Conservation (phyloP, 2,797 vertebrate genomes). For the Martes flavigula region DNA sequence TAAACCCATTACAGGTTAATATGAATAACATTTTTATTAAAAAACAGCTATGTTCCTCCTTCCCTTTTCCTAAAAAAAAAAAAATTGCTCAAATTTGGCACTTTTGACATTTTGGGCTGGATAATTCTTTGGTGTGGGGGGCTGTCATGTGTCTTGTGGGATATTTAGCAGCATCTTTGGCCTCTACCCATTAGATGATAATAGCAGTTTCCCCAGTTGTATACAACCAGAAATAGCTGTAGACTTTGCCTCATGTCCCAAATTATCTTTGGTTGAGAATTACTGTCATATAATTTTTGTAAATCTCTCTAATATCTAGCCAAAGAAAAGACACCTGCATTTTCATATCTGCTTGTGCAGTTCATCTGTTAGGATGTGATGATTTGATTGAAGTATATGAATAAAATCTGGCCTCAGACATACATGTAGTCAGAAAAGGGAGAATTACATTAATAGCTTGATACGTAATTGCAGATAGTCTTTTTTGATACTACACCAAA, state of each 20-base stretch:
- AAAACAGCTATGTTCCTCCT: background rate
- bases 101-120: background rate
- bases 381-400: background rate
- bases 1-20: background rate
- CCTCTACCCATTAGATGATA: background rate
- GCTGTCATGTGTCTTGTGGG: background rate
- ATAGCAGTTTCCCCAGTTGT: background rate
- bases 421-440: background rate
- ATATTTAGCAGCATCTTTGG: background rate
- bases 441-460: background rate
- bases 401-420: background rate
- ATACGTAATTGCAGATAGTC: background rate
- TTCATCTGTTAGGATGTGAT: background rate
- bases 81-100: background rate
- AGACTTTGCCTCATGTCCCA: background rate
- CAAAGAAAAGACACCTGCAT: background rate
- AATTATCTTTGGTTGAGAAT: background rate
- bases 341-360: background rate
- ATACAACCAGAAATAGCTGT: background rate
- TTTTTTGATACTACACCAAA: conserved; percentile 1
- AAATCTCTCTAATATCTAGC: conserved; percentile 1
- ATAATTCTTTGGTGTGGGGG: background rate
- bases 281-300: background rate
- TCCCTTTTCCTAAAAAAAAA: background rate
- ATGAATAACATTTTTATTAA: conserved; percentile 41